Conservation (phyloP, 2,113 vertebrate genomes). For the Chaenogobius annularis region DNA sequence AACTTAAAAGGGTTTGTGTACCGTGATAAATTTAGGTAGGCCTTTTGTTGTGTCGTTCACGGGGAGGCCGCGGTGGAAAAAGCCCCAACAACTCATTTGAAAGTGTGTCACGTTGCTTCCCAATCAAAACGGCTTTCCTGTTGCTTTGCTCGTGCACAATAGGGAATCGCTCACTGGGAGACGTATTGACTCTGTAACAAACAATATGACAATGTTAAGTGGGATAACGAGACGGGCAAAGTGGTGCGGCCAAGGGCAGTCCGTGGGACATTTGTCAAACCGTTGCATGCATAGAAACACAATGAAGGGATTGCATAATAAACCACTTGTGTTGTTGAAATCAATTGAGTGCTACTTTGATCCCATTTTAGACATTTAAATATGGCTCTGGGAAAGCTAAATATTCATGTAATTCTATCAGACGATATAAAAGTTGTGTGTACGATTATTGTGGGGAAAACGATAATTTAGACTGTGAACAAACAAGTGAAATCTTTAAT, state of each 20-base stretch:
- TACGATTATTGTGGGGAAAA: no score
- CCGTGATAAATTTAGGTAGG: constrained; percentile 66
- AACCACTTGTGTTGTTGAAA: neutral
- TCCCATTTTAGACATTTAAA: no score
- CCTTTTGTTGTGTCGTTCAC: constrained; percentile 50
- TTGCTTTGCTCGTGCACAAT: constrained; percentile 66
- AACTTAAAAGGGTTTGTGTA: constrained; percentile 72
- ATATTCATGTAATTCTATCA: no score
- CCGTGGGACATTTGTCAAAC: constrained; percentile 34
- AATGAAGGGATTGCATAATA: neutral
- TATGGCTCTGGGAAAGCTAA: no score
- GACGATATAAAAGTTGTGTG: no score
- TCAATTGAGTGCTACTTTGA: neutral
- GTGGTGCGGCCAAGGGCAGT: constrained; percentile 45
- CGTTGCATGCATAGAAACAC: neutral
- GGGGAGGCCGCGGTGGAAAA: constrained; percentile 34
- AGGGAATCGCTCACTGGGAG: constrained; percentile 58
- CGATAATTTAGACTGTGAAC: no score
- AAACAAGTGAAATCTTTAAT: no score
- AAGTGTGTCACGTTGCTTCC: constrained; percentile 57
- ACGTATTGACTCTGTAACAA: constrained; percentile 59
- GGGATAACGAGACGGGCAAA: constrained; percentile 49
- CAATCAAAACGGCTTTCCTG: constrained; percentile 67
- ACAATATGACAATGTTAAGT: constrained; percentile 70
- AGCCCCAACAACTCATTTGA: constrained; percentile 45